Conservation (phyloP, 2,888 invertebrate genomes). For the Priocnemis perturbator region DNA sequence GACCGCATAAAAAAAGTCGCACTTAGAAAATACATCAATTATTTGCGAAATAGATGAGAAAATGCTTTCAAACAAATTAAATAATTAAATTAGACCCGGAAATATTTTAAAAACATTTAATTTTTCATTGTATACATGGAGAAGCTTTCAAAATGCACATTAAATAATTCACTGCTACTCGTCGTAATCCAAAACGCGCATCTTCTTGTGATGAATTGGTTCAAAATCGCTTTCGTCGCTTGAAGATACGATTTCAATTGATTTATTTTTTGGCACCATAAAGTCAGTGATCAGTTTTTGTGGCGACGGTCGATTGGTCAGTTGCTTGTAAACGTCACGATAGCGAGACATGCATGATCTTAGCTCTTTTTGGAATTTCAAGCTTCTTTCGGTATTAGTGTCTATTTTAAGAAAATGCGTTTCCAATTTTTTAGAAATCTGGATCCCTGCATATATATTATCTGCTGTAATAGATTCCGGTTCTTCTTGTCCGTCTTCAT, state of each 20-base stretch:
- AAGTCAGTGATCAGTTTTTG: constrained; percentile 37
- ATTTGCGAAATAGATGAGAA: constrained; percentile 25
- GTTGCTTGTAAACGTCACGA: constrained; percentile 32
- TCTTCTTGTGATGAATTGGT: constrained; percentile 14
- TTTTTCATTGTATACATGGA: not conserved
- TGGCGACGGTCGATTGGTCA: constrained; percentile 30
- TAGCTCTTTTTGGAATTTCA: constrained; percentile 36
- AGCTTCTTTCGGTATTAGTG: constrained; percentile 28
- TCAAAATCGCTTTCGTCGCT: constrained; percentile 15
- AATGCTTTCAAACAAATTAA: not conserved
- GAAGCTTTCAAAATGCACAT: not conserved
- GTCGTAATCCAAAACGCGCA: not conserved
- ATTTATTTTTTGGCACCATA: constrained; percentile 30
- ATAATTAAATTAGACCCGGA: constrained; percentile 9
- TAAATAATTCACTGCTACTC: constrained; percentile 1
- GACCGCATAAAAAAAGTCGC: too few relatives aligned
- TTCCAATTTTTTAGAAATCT: constrained; percentile 31
- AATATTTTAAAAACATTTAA: not conserved
- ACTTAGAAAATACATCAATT: constrained; percentile 37
- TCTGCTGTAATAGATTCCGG: constrained; percentile 27
- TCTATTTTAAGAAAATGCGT: constrained; percentile 38
- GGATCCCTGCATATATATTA: constrained; percentile 36
- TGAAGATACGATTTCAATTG: constrained; percentile 28
- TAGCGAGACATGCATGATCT: constrained; percentile 32
- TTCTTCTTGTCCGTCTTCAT: constrained; percentile 30